Evolutionary conservation across 2,113 vertebrate species (phyloP), one percentile per base, ranked within the genome.

Genomic region (Tragulus kanchil): DNA sequence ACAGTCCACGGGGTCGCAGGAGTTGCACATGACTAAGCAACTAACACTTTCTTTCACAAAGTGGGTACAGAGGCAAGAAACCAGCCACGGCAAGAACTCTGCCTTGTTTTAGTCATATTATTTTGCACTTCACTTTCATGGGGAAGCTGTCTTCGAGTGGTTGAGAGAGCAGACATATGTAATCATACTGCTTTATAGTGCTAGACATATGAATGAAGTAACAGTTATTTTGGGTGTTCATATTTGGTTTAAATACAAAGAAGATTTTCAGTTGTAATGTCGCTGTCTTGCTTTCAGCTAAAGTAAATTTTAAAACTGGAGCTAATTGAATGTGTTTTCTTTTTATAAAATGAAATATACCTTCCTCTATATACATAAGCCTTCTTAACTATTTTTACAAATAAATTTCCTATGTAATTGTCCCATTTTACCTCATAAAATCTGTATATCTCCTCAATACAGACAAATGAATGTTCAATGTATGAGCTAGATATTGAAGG

Each of bases 381-480:
- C 36, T 83, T 85, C 25, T 91, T 45, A 69, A 69, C 26, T 77
- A 85, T 19, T 86, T 77, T 48, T n/a, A 79, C 83, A 48, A 79
- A 84, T 90, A 42, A 64, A 85, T 92, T 95, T 97, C 28, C n/a
- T 67, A 45, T 81, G 16, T 21, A 95, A 59, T 58, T 79, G 1
- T 54, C 31, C 9, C n/a, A 42, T 89, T 95, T 93, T 90, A 84
- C n/a, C 67, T 91, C 36, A 91, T 95, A 89, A 96, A 94, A 90
- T 83, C 36, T 94, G 45, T 88, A 21, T 9, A 48, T 91, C 17
- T 79, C 25, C 26, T 67, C 50, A 93, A 31, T 95, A 67, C 15
- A 87, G 36, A 93, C 83, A 61, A 87, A 85, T 73, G 89, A 82
- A 71, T 85, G 8, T 92, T 77, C 95, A 62, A 69, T 71, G 77